A percentile compares a stretch with the other conserved stretches of the same genome.
Conservation (phyloP, 2,888 invertebrate species). For the Campoletis raptor region DNA sequence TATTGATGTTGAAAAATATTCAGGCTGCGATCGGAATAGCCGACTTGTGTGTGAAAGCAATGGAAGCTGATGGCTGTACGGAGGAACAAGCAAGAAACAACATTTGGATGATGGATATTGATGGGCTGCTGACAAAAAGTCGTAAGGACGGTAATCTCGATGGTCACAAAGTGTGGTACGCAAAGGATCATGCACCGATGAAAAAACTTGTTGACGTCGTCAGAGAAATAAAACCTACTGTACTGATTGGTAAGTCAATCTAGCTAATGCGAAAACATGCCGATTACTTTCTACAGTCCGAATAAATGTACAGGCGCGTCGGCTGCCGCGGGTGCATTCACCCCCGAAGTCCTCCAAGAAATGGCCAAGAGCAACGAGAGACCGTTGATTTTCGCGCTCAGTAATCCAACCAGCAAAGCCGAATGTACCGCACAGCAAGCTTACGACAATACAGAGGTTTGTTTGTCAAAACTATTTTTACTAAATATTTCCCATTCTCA, state of each 20-base stretch:
- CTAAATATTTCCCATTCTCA: neutral
- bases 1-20: conserved; percentile 51
- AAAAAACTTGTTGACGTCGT: conserved; percentile 93
- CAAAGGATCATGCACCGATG: conserved; percentile 92
- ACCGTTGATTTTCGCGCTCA: conserved; percentile 98
- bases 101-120: conserved; percentile 98
- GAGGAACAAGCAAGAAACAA: conserved; percentile 92
- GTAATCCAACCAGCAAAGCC: conserved; percentile 98
- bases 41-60: conserved; percentile 94
- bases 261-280: conserved; percentile 77
- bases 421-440: conserved; percentile 99
- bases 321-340: conserved; percentile 96
- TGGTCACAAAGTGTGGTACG: conserved; percentile 90
- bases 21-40: conserved; percentile 97
- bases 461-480: conserved; percentile 33
- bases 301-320: conserved; percentile 91
- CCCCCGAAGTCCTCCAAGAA: conserved; percentile 92
- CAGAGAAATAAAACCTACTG: conserved; percentile 93
- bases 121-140: conserved; percentile 93
- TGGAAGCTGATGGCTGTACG: conserved; percentile 90
- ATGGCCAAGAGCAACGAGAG: conserved; percentile 95
- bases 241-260: conserved; percentile 91
- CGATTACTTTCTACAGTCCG: conserved; percentile 59
- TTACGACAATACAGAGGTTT: conserved; percentile 94
- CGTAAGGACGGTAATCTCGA: conserved; percentile 89